Evolutionary conservation across 2,888 invertebrate genomes (phyloP).

Genomic region (Caradrina clavipalpis): DNA sequence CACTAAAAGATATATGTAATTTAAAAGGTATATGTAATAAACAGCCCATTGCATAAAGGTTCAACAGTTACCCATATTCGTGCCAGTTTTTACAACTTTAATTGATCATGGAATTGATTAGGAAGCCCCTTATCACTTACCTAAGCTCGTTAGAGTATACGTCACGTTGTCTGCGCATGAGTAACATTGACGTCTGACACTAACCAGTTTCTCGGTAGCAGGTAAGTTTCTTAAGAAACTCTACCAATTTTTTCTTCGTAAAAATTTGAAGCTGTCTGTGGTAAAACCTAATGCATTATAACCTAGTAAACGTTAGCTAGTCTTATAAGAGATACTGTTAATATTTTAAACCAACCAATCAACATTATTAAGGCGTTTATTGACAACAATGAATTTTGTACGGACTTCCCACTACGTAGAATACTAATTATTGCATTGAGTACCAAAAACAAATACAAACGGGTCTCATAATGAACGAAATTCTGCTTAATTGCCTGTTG

Average conservation of each 20-base stretch:
- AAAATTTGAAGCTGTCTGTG: background rate
- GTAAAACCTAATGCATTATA: background rate
- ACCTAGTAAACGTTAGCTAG: background rate
- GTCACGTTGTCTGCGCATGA: conserved; percentile 29
- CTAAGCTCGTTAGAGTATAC: conserved; percentile 7
- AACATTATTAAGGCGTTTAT: background rate
- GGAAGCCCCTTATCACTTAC: conserved; percentile 23
- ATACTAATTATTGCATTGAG: conserved; percentile 1
- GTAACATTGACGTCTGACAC: conserved; percentile 41
- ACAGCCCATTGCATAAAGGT: background rate
- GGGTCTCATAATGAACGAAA: conserved; percentile 27
- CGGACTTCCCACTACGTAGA: conserved; percentile 8
- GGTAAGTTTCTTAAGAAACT: background rate
- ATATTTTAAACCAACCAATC: no score
- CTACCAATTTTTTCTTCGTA: background rate
- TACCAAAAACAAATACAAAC: conserved; percentile 30
- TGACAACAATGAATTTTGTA: background rate
- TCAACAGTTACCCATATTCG: background rate
- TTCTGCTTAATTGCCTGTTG: conserved; percentile 45
- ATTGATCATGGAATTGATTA: conserved; percentile 29
- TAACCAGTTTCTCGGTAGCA: conserved; percentile 16
- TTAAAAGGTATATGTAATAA: background rate
- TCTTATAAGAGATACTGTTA: background rate
- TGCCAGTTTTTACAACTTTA: background rate
- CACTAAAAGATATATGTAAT: background rate